Conservation (phyloP, 2,888 invertebrate species). For the Hemicrepidius hirtus region DNA sequence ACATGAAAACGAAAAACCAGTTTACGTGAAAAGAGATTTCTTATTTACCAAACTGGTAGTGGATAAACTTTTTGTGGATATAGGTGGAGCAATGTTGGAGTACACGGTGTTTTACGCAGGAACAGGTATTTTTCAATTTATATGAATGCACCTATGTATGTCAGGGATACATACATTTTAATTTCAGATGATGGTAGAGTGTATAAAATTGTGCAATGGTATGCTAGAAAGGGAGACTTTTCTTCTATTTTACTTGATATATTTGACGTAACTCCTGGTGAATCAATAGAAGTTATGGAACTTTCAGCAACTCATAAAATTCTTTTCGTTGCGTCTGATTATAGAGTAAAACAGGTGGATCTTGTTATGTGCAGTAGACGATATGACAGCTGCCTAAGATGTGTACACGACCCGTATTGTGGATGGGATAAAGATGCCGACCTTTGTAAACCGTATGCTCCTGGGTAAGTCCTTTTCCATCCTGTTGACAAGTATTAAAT, state of each 20-base stretch:
- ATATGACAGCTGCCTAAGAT: constrained; percentile 93
- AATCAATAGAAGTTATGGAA: constrained; percentile 94
- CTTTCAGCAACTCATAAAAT: constrained; percentile 91
- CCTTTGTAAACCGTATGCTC: constrained; percentile 89
- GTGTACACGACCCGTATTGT: constrained; percentile 96
- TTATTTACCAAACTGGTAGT: constrained; percentile 94
- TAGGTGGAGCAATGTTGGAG: constrained; percentile 82
- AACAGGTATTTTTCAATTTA: constrained; percentile 80
- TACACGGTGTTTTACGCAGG: constrained; percentile 95
- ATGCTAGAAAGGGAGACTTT: constrained; percentile 79
- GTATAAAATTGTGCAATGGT: constrained; percentile 95
- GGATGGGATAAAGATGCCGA: constrained; percentile 95
- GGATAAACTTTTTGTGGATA: constrained; percentile 88
- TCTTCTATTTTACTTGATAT: constrained; percentile 92
- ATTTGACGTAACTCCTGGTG: constrained; percentile 92
- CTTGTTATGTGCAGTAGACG: constrained; percentile 92
- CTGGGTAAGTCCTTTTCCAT: constrained; percentile 78
- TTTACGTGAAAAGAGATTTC: constrained; percentile 93
- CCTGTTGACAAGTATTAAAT: neutral
- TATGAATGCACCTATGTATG: too few relatives aligned
- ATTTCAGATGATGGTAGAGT: constrained; percentile 88
- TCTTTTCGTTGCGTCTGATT: constrained; percentile 92
- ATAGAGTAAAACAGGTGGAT: constrained; percentile 90
- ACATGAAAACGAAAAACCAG: constrained; percentile 94
- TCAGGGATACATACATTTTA: too few relatives aligned